A percentile compares a stretch with the other conserved stretches of the same genome.
Evolutionary conservation across 2,888 invertebrate species (phyloP).

Genomic region (Eupsilia transversa): DNA sequence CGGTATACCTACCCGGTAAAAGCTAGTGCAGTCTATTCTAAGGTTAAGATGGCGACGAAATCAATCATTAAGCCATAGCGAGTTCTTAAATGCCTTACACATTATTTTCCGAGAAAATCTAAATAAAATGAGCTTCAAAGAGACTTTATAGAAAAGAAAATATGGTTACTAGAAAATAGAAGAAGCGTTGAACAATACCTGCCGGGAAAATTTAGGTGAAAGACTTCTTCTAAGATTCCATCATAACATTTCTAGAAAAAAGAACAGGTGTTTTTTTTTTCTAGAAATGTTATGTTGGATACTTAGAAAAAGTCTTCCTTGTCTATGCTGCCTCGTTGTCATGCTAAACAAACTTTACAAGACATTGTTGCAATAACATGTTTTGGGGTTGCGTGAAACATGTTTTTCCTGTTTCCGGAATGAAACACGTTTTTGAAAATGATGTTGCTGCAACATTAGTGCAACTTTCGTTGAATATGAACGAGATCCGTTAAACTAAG

Average conservation of each 20-base stretch:
- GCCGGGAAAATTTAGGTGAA: neutral
- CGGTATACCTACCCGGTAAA: too few species aligned
- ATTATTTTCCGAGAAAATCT: slow-evolving; percentile 13
- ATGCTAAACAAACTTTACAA: neutral
- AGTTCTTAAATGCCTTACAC: neutral
- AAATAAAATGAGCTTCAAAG: neutral
- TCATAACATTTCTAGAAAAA: too few species aligned
- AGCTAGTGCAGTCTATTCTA: neutral
- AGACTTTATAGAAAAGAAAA: neutral
- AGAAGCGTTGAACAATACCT: neutral
- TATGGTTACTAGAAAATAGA: neutral
- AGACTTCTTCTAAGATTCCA: too few species aligned
- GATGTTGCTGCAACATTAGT: neutral
- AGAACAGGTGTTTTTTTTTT: neutral
- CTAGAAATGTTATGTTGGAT: neutral
- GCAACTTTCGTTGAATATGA: slow-evolving; percentile 4
- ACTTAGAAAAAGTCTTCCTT: too few species aligned
- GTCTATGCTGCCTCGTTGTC: neutral
- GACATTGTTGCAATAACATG: neutral
- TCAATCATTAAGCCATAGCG: neutral
- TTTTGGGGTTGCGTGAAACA: neutral
- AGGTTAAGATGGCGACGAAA: neutral
- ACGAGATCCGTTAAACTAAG: slow-evolving; percentile 49
- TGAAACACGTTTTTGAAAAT: neutral
- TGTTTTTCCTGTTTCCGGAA: neutral